Conservation (phyloP, 2,113 vertebrate genomes). For the Cyanoramphus novaezelandiae region DNA sequence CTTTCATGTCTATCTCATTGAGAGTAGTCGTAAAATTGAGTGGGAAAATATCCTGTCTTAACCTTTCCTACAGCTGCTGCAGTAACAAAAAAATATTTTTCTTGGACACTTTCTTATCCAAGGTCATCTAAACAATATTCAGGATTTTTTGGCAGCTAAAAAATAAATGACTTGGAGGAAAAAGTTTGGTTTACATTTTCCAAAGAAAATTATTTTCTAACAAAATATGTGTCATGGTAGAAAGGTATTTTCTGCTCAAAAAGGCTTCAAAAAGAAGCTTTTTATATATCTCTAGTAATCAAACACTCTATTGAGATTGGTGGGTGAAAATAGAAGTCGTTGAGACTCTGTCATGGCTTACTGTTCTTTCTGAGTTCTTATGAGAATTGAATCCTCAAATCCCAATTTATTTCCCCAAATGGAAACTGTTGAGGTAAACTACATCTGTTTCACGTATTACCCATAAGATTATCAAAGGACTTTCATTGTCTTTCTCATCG, state of each 20-base stretch:
- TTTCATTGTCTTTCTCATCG: neutral
- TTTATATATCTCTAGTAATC: neutral
- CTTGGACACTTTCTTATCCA: neutral
- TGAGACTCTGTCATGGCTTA: neutral
- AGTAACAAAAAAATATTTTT: constrained; percentile 8
- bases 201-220: neutral
- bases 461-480: neutral
- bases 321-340: neutral
- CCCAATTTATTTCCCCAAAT: neutral
- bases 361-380: neutral
- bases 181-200: neutral
- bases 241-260: neutral
- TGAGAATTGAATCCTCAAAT: neutral
- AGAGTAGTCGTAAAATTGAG: neutral
- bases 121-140: neutral
- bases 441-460: neutral
- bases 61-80: neutral
- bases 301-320: neutral
- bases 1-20: neutral
- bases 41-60: neutral
- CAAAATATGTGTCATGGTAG: neutral
- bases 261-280: neutral
- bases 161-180: neutral
- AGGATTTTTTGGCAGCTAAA: neutral
- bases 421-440: neutral